phyloP scores from a whole-genome alignment of 2,888 invertebrate genomes.

The Diloba caeruleocephala region DNA sequence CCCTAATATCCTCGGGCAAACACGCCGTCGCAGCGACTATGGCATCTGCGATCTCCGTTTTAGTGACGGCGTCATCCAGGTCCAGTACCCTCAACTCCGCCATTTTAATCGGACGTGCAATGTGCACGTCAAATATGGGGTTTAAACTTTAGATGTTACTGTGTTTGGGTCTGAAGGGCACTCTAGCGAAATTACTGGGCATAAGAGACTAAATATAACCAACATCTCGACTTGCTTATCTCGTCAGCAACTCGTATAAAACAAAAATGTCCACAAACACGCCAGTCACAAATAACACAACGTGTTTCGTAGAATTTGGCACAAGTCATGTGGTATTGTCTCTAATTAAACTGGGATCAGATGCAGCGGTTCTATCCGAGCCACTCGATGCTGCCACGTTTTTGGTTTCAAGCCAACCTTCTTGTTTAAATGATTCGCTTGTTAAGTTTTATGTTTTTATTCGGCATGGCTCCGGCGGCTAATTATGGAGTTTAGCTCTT shows the following conservation, averaged over 20 bases:
- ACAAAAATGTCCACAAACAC: constrained; percentile 31
- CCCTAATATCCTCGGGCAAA: no score
- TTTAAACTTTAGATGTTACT: no score
- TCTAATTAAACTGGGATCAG: constrained; percentile 83
- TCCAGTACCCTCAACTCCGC: no score
- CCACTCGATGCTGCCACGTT: constrained; percentile 68
- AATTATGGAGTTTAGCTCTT: constrained; percentile 54
- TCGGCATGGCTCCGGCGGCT: constrained; percentile 43
- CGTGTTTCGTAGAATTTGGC: constrained; percentile 65
- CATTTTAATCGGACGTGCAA: no score
- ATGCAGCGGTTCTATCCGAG: constrained; percentile 66
- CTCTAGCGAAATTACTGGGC: no score
- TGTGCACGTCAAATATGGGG: no score
- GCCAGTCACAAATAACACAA: constrained; percentile 55
- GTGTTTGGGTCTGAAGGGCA: no score
- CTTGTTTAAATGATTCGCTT: constrained; percentile 78
- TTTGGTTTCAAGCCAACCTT: constrained; percentile 82
- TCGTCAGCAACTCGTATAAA: constrained; percentile 12
- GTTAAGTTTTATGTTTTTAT: constrained; percentile 75
- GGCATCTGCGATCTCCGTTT: no score
- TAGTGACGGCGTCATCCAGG: no score
- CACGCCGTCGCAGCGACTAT: no score
- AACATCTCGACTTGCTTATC: no score
- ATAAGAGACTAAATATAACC: no score
- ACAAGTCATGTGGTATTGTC: constrained; percentile 64